phyloP scores from a whole-genome alignment of 2,888 invertebrate species.

The Archips xylosteana region DNA sequence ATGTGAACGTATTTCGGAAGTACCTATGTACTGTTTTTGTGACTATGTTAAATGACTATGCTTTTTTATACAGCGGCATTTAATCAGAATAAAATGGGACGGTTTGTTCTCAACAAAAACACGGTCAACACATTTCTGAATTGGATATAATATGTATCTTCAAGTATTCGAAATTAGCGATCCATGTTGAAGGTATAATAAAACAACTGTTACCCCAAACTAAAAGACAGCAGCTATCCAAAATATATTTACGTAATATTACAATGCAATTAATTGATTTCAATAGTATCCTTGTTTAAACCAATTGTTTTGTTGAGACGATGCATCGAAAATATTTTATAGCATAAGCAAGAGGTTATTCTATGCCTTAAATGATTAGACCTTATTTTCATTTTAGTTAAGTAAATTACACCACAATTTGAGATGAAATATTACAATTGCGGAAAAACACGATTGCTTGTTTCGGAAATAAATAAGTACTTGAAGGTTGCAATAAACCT shows the following conservation, averaged over 20 bases:
- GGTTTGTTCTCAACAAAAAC: background rate
- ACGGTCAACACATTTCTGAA: background rate
- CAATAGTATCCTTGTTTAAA: background rate
- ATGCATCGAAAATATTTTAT: background rate
- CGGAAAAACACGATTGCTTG: background rate
- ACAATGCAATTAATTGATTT: no score
- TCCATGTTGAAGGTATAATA: background rate
- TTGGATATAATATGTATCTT: background rate
- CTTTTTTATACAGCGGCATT: background rate
- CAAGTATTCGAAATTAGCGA: background rate
- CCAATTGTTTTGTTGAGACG: background rate
- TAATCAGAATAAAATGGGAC: slow-evolving; percentile 8
- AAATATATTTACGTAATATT: no score
- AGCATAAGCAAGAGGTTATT: background rate
- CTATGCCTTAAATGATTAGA: slow-evolving; percentile 41
- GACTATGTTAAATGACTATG: slow-evolving; percentile 76
- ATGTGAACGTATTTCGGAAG: slow-evolving; percentile 63
- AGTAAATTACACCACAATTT: background rate
- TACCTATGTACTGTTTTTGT: slow-evolving; percentile 66
- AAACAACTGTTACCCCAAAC: no score
- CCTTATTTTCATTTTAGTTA: slow-evolving; percentile 62
- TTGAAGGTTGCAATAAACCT: slow-evolving; percentile 41
- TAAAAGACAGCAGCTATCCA: no score
- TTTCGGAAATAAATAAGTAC: slow-evolving; percentile 13
- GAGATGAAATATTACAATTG: background rate